Evolutionary conservation across 1,140 invertebrate species (phyloP), one percentile per base, ranked within the genome.

Genomic region (Caenorhabditis briggsae): DNA sequence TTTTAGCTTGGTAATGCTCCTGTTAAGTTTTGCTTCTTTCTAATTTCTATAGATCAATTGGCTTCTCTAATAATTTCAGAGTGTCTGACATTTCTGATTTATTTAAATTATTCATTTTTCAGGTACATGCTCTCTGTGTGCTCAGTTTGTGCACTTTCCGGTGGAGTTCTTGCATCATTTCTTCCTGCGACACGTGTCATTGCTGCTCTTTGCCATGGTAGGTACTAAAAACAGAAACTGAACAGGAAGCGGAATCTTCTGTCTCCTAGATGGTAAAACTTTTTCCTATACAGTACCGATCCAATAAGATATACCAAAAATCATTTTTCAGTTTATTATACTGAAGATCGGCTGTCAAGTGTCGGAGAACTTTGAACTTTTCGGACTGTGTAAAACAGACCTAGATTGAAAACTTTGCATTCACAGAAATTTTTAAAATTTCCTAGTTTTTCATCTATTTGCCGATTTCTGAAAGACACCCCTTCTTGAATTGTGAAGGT

Each of bases 61-160:
- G n/a, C 16, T 58, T 58, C 16, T 14, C n/a, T 20, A n/a, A 58
- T 20, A n/a, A 58, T 14, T 18, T 20, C 11, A 58, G 20, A 58
- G n/a, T 58, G 16, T 58, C 18, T 2, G 2, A 18, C 5, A 9
- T n/a, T 58, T n/a, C 18, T 5, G 2, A 1, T 20, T n/a, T 58
- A n/a, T 58, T n/a, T 20, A 41, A 46, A 46, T 16, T 2, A 46
- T 46, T 0, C 9, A 6, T 5, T 11, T 87, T 87, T 83, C 78
- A 88, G 87, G 43, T 88, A 88, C 85, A 86, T 88, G 74, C 78
- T 88, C 18, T 82, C 84, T 6, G 87, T 88, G 3, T 87, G 86
- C 58, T 88, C 87, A n/a, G 84, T 88, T n/a, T 88, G 87, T 55
- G 84, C 70, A 16, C 61, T 88, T 14, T 85, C 85, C 50, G 87